phyloP scores from a whole-genome alignment of 2,113 vertebrate genomes.

The Myanophis thanlyinensis region DNA sequence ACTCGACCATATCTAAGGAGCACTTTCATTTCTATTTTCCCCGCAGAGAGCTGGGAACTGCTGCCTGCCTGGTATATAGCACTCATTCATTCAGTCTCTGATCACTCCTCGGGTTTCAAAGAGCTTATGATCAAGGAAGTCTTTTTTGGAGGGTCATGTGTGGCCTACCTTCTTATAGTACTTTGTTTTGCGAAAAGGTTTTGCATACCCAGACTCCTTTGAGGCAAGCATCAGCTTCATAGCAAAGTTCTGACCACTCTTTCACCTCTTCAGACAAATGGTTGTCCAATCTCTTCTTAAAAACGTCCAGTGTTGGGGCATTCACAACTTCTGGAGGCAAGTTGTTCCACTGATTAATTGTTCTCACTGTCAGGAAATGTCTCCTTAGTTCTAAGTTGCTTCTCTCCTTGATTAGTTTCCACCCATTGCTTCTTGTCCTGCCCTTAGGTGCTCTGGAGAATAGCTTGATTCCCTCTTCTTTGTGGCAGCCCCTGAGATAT shows the following conservation, averaged over 20 bases:
- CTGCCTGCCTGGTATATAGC: background rate
- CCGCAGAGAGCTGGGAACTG: background rate
- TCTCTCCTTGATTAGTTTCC: too few species aligned
- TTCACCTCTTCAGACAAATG: too few species aligned
- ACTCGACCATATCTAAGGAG: background rate
- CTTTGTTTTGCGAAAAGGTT: background rate
- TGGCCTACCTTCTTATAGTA: background rate
- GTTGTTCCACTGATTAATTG: too few species aligned
- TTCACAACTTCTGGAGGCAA: too few species aligned
- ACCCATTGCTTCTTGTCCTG: too few species aligned
- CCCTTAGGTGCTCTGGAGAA: too few species aligned
- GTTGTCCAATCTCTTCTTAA: too few species aligned
- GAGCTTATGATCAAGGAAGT: background rate
- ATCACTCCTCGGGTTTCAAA: background rate
- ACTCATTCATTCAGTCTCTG: background rate
- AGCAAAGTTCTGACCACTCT: background rate
- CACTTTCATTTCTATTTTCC: background rate
- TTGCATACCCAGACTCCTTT: background rate
- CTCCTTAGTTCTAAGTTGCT: too few species aligned
- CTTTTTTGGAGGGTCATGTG: background rate
- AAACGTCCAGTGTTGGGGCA: too few species aligned
- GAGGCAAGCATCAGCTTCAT: background rate
- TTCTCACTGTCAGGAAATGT: too few species aligned
- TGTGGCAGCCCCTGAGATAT: too few species aligned
- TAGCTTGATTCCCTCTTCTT: too few species aligned